phyloP scores from a whole-genome alignment of 2,113 vertebrate genomes.

The Actinemys pallida region DNA sequence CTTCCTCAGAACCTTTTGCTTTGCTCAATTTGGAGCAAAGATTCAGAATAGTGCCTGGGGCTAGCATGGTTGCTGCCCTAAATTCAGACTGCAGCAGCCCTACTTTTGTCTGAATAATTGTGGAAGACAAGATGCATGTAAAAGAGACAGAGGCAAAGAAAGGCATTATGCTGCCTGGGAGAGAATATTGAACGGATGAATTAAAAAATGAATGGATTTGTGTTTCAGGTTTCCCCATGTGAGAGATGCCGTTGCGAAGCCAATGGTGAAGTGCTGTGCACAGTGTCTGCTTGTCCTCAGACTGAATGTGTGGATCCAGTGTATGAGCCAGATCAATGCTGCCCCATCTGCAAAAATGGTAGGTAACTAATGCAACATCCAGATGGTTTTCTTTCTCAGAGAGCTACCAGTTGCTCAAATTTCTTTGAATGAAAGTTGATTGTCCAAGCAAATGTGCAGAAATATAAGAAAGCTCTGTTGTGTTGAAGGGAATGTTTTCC shows the following conservation, averaged over 20 bases:
- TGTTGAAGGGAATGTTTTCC: neutral
- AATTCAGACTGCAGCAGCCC: neutral
- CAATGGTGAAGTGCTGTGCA: constrained; percentile 95
- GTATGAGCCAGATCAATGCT: constrained; percentile 98
- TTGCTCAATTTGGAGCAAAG: fast-evolving
- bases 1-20: neutral
- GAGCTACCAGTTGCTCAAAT: neutral
- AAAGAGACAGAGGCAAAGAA: neutral
- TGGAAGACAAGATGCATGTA: neutral
- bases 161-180: fast-evolving
- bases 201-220: constrained; percentile 23
- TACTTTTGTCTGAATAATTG: neutral
- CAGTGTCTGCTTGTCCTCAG: constrained; percentile 95
- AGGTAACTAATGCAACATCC: neutral
- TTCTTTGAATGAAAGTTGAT: neutral
- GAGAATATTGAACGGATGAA: neutral
- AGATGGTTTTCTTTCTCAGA: fast-evolving
- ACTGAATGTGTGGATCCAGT: constrained; percentile 97
- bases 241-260: constrained; percentile 95
- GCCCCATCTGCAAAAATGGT: constrained; percentile 98
- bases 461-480: neutral
- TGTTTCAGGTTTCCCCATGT: constrained; percentile 93
- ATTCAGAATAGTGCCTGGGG: neutral
- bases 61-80: neutral
- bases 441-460: neutral